phyloP scores from a whole-genome alignment of 2,888 invertebrate species.

The Andrena haemorrhoa region DNA sequence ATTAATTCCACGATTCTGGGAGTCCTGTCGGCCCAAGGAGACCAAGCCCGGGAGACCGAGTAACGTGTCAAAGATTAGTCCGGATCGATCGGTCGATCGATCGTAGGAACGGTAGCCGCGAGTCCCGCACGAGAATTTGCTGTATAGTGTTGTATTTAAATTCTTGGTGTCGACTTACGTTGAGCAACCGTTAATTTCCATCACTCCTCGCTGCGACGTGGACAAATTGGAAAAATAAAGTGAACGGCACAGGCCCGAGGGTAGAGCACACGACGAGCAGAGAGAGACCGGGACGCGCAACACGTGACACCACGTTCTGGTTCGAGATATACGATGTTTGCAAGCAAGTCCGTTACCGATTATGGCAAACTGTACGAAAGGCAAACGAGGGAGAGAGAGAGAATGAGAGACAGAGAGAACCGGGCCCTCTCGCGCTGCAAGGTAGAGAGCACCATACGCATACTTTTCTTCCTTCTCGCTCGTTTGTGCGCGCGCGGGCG shows the following conservation, averaged over 20 bases:
- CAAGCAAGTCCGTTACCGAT: slow-evolving; percentile 54
- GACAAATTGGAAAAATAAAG: slow-evolving; percentile 43
- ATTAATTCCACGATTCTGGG: slow-evolving; percentile 18
- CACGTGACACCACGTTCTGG: slow-evolving; percentile 44
- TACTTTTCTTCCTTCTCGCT: slow-evolving; percentile 23
- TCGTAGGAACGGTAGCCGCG: background rate
- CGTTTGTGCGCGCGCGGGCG: slow-evolving; percentile 10
- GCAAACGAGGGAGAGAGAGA: slow-evolving; percentile 3
- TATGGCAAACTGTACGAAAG: slow-evolving; percentile 43
- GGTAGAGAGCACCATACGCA: slow-evolving; percentile 13
- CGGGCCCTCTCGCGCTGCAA: slow-evolving; percentile 29
- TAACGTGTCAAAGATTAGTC: slow-evolving; percentile 22
- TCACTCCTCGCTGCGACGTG: slow-evolving; percentile 25
- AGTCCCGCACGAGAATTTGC: slow-evolving; percentile 23
- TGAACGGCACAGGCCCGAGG: slow-evolving; percentile 37
- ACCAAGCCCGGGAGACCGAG: background rate
- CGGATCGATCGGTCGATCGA: slow-evolving; percentile 18
- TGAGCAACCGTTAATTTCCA: slow-evolving; percentile 36
- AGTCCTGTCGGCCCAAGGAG: background rate
- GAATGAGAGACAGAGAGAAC: slow-evolving; percentile 37
- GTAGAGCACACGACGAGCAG: slow-evolving; percentile 24
- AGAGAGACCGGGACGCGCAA: slow-evolving; percentile 38
- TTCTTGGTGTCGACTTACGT: slow-evolving; percentile 39
- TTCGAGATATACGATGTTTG: slow-evolving; percentile 47
- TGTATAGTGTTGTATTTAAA: slow-evolving; percentile 7